These are phyloP conservation scores for Parauchenoglanis punctatus DNA, from an alignment of 2,797 vertebrate genomes.

Conservation along the genomic window DNA sequence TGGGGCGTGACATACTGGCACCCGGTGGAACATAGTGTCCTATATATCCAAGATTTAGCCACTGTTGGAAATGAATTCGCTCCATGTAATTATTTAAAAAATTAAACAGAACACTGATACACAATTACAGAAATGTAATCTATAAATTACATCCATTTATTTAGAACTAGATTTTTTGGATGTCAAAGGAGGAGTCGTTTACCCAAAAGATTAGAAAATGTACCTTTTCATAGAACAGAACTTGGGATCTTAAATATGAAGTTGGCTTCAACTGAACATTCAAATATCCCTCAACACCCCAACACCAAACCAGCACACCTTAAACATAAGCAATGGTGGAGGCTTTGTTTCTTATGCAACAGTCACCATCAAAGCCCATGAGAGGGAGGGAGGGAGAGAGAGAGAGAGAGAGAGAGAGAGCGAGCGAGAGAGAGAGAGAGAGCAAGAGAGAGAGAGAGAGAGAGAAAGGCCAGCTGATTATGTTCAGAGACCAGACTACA, in stretches of 20 bases:
- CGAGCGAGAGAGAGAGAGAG: not conserved
- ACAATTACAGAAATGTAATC: not conserved
- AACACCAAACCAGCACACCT: not conserved
- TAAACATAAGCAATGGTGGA: constrained; percentile 34
- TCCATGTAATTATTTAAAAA: not conserved
- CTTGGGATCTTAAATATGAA: not conserved
- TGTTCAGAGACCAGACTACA: constrained; percentile 61
- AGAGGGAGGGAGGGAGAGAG: no score
- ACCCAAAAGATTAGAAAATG: not conserved
- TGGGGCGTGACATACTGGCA: not conserved
- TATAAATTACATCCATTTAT: not conserved
- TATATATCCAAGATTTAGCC: not conserved
- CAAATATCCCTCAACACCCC: not conserved
- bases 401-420: no score
- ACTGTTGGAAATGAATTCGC: not conserved
- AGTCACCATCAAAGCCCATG: not conserved
- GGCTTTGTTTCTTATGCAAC: constrained; percentile 34
- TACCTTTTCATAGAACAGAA: not conserved
- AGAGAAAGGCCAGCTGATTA: constrained; percentile 64
- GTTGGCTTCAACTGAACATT: not conserved
- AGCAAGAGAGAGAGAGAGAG: not conserved
- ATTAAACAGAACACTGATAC: not conserved
- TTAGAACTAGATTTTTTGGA: not conserved
- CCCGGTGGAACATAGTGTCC: not conserved
- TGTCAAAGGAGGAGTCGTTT: not conserved